Base-by-base conservation (phyloP, 2,113 vertebrate genomes). In the Corydoras maculifer region DNA sequence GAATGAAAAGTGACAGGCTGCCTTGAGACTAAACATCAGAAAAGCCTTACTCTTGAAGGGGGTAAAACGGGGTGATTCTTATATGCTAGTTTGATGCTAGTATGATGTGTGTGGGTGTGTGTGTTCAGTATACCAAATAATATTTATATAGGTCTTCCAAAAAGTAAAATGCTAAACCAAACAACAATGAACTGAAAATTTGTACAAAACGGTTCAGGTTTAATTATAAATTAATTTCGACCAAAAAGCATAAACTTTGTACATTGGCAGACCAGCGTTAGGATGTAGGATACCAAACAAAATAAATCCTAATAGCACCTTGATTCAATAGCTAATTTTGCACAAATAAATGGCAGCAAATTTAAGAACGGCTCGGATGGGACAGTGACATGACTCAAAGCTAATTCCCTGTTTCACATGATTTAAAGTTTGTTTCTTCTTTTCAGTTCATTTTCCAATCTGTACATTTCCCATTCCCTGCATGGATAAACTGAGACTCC, bases 381-480 rank as follows among this genome's bases (percentile, higher is more conserved):
- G 30, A 15, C 12, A 35, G 58, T 8, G 58, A 29, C 8, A 5
- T 65, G 57, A 54, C 57, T 73, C 71, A 43, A 30, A 43, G 62
- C 49, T 58, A 25, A 69, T 57, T 15, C 35, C 43, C 30, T 51
- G 13, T 3, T 29, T 12, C 15, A 11, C n/a, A n/a, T 51, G 29
- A 43, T 18, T 61, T 55, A 51, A 58, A 2, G 9, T 31, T 30
- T 9, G 57, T 35, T 49, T 48, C 43, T 69, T 73, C 68, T 57
- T 32, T 48, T 58, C 25, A 18, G 50, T 63, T 68, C 13, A 53
- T 61, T 69, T 72, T 62, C 61, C 73, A 55, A 35, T 18, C 53
- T 67, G 61, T 2, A 25, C 69, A 62, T 64, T 55, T 68, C 74
- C 58, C 57, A 75, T 79, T 63, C 62, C 72, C 66, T 61, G 61